Evolutionary conservation across 2,113 vertebrate species (phyloP).

Genomic region (Uropsilus gracilis): DNA sequence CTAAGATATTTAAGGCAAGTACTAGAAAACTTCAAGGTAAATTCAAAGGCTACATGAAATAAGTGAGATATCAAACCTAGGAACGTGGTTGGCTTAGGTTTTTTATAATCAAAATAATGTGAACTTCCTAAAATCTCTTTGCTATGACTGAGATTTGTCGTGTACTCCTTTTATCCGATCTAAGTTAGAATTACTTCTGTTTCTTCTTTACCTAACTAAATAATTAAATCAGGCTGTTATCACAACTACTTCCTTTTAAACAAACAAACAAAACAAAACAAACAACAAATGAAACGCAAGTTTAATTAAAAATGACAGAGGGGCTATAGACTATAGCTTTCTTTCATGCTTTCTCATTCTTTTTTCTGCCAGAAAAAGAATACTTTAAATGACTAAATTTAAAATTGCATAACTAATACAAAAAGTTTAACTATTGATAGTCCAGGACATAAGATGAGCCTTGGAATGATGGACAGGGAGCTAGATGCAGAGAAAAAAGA

Average conservation of each 20-base stretch:
- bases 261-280: too few species aligned
- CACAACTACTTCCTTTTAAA: neutral
- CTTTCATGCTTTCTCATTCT: neutral
- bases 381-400: neutral
- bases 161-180: neutral
- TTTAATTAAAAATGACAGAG: neutral
- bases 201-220: neutral
- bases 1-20: conserved; percentile 10
- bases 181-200: neutral
- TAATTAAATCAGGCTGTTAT: neutral
- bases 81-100: neutral
- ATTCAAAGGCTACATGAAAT: conserved; percentile 18
- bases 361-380: neutral
- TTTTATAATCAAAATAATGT: neutral
- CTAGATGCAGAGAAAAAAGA: neutral
- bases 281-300: neutral
- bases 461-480: neutral
- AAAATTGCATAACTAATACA: neutral
- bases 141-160: neutral
- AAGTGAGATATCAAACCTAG: conserved; percentile 17
- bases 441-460: neutral
- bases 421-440: neutral
- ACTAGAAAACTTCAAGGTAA: conserved; percentile 10
- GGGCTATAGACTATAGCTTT: neutral
- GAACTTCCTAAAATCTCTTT: neutral